Evolutionary conservation across 2,888 invertebrate species (phyloP).

Genomic region (Notocelia uddmanniana): DNA sequence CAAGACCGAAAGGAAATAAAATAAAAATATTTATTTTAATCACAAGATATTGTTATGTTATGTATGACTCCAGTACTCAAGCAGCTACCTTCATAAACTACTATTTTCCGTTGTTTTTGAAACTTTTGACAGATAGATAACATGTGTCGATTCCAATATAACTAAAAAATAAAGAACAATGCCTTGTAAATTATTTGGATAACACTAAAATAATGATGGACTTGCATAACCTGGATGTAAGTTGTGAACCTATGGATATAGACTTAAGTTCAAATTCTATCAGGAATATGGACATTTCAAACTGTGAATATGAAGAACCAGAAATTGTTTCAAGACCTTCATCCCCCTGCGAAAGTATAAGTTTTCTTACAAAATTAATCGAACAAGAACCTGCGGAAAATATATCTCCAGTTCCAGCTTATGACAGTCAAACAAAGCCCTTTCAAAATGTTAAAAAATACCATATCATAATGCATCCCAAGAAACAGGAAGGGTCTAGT

Average conservation of each 20-base stretch:
- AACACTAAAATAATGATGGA: slow-evolving; percentile 5
- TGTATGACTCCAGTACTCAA: too few species aligned
- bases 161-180: neutral
- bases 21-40: too few species aligned
- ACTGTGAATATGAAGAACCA: slow-evolving; percentile 50
- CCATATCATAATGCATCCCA: slow-evolving; percentile 56
- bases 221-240: slow-evolving; percentile 54
- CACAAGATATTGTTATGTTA: too few species aligned
- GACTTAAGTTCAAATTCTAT: slow-evolving; percentile 71
- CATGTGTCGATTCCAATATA: slow-evolving; percentile 3
- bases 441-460: slow-evolving; percentile 57
- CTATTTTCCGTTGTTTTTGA: slow-evolving; percentile 38
- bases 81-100: slow-evolving; percentile 3
- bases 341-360: slow-evolving; percentile 18
- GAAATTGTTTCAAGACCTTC: slow-evolving; percentile 15
- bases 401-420: neutral
- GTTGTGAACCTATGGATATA: slow-evolving; percentile 78
- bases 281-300: slow-evolving; percentile 69
- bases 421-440: neutral
- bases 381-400: slow-evolving; percentile 32
- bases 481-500: slow-evolving; percentile 45
- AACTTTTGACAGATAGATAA: slow-evolving; percentile 34
- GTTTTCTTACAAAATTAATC: slow-evolving; percentile 13
- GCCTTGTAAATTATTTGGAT: neutral
- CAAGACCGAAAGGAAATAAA: too few species aligned